A percentile compares a stretch with the other conserved stretches of the same genome.
Conservation (phyloP, 1,140 invertebrate species). For the Pseudachorutes palmiensis region DNA sequence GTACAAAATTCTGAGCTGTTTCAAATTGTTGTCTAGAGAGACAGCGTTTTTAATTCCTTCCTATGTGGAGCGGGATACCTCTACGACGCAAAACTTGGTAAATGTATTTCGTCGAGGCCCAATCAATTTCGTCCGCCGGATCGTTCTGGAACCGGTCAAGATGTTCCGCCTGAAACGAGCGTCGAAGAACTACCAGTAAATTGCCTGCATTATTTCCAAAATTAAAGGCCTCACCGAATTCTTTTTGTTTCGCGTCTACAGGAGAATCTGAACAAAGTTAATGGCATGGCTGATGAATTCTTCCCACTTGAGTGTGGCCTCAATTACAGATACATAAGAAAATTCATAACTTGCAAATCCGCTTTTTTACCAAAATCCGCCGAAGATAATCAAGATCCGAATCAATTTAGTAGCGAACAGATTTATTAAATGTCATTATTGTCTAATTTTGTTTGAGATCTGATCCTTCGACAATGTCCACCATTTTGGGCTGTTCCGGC, state of each 20-base stretch:
- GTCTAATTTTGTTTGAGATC: neutral
- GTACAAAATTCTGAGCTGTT: neutral
- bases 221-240: neutral
- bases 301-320: neutral
- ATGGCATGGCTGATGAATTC: neutral
- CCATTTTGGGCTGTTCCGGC: no score
- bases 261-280: neutral
- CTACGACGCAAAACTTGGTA: neutral
- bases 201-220: neutral
- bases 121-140: neutral
- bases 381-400: neutral
- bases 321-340: neutral
- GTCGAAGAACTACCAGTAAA: neutral
- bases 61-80: conserved; percentile 2
- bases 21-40: neutral
- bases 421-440: neutral
- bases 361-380: neutral
- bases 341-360: neutral
- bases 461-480: neutral
- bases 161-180: neutral
- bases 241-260: no score
- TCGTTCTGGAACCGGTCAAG: neutral
- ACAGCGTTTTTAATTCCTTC: neutral
- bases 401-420: neutral
- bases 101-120: neutral